Conservation (phyloP, 2,113 vertebrate genomes). For the Pseudolaguvia tuberculata region DNA sequence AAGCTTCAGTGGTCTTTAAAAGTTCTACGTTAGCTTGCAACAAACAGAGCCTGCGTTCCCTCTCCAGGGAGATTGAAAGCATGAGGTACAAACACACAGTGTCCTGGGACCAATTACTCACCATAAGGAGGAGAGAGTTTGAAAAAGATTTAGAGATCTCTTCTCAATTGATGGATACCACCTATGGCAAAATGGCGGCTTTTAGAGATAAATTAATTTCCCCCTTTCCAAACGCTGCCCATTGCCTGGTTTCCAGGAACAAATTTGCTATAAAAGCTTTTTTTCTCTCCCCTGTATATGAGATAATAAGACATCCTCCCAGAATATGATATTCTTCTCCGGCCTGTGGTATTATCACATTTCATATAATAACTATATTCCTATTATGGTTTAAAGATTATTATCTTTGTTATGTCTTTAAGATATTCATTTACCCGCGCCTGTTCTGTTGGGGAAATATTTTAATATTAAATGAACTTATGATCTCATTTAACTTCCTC, state of each 20-base stretch:
- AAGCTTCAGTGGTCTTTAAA: constrained; percentile 7
- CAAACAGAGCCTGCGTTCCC: constrained; percentile 21
- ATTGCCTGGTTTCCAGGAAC: not conserved
- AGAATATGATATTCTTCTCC: not conserved
- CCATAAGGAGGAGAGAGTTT: constrained; percentile 8
- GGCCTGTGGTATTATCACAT: not conserved
- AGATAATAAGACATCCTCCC: not conserved
- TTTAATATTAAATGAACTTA: constrained; percentile 13
- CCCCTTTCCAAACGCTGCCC: not conserved
- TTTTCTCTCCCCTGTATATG: not conserved
- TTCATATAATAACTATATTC: not conserved
- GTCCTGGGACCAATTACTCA: constrained; percentile 43
- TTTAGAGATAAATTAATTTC: constrained; percentile 10
- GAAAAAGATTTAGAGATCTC: constrained; percentile 16
- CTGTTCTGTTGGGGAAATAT: constrained; percentile 4
- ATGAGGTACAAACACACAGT: constrained; percentile 26
- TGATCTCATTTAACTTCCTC: not conserved
- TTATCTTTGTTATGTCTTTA: not conserved
- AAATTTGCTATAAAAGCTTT: not conserved
- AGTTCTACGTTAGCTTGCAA: constrained; percentile 40
- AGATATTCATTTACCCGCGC: constrained; percentile 1
- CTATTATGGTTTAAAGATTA: not conserved
- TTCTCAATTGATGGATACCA: not conserved
- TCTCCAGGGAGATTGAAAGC: constrained; percentile 42
- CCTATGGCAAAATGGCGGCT: not conserved